phyloP scores from a whole-genome alignment of 2,888 invertebrate genomes.

The Invenusta paracnida region DNA sequence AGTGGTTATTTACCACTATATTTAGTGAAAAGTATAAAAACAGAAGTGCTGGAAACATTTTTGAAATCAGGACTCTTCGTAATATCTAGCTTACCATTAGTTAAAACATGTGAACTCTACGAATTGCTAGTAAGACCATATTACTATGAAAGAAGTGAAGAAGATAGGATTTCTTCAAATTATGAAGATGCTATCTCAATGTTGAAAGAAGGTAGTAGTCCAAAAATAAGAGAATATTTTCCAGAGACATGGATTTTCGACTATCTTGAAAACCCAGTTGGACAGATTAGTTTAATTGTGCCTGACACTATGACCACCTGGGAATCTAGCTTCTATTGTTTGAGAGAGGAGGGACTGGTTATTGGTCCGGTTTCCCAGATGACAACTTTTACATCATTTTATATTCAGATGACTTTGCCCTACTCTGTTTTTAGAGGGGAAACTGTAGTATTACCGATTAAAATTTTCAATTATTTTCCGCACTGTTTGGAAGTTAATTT shows the following conservation, averaged over 20 bases:
- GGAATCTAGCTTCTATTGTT: slow-evolving; percentile 9
- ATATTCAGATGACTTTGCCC: slow-evolving; percentile 10
- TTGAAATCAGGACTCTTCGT: neutral
- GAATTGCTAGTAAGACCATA: neutral
- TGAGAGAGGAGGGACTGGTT: neutral
- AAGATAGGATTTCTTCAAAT: too few species aligned
- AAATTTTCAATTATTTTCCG: neutral
- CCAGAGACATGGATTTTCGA: slow-evolving; percentile 36
- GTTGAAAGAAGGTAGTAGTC: too few species aligned
- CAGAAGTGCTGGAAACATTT: neutral
- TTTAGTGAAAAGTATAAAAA: too few species aligned
- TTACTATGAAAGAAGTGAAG: too few species aligned
- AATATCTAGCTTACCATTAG: neutral
- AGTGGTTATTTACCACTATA: neutral
- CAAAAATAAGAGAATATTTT: slow-evolving; percentile 10
- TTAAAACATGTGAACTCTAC: neutral
- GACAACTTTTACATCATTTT: slow-evolving; percentile 4
- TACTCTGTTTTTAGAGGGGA: slow-evolving; percentile 13
- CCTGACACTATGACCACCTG: slow-evolving; percentile 30
- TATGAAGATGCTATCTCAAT: too few species aligned
- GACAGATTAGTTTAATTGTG: neutral
- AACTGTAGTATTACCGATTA: neutral
- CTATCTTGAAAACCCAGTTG: neutral
- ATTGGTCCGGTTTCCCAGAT: neutral
- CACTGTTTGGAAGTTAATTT: neutral